Percentiles rank a stretch among this genome's conserved stretches.
phyloP scores from a whole-genome alignment of 2,888 invertebrate genomes.

The Unio delphinus region DNA sequence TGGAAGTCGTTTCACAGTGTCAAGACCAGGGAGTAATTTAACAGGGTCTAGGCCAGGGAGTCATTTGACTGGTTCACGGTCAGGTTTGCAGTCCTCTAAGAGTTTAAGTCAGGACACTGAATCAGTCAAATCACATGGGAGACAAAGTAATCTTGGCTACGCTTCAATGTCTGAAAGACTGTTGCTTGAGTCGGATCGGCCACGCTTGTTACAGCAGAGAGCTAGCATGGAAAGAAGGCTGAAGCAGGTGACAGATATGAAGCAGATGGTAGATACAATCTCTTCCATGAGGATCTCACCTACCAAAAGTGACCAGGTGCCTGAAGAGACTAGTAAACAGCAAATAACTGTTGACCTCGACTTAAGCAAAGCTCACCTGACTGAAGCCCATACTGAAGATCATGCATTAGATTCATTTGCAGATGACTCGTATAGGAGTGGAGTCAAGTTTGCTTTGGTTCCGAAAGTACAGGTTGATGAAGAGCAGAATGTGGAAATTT shows the following conservation, averaged over 20 bases:
- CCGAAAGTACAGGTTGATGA: not conserved
- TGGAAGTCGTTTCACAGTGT: slow-evolving; percentile 22
- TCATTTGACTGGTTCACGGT: slow-evolving; percentile 15
- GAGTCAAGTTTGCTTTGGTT: slow-evolving; percentile 9
- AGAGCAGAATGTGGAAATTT: slow-evolving; percentile 4
- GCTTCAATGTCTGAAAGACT: slow-evolving; percentile 41
- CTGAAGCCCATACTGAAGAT: not conserved
- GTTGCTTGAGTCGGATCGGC: slow-evolving; percentile 36
- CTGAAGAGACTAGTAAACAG: not conserved
- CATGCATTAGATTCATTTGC: slow-evolving; percentile 11
- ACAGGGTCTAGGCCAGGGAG: slow-evolving; percentile 23
- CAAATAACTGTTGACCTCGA: slow-evolving; percentile 20
- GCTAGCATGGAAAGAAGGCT: slow-evolving; percentile 37
- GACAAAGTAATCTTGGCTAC: slow-evolving; percentile 29
- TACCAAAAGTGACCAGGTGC: not conserved
- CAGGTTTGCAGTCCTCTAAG: slow-evolving; percentile 12
- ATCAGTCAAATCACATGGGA: slow-evolving; percentile 8
- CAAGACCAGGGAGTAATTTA: slow-evolving; percentile 27
- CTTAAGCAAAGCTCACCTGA: slow-evolving; percentile 12
- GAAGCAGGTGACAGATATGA: slow-evolving; percentile 18
- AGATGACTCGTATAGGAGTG: not conserved
- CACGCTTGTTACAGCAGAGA: slow-evolving; percentile 38
- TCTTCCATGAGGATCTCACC: slow-evolving; percentile 8
- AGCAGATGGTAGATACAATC: slow-evolving; percentile 3
- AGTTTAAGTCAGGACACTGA: slow-evolving; percentile 22